These are phyloP conservation scores for Drosophila sproati DNA, from an alignment of 1,140 invertebrate species.

Conservation along the genomic window DNA sequence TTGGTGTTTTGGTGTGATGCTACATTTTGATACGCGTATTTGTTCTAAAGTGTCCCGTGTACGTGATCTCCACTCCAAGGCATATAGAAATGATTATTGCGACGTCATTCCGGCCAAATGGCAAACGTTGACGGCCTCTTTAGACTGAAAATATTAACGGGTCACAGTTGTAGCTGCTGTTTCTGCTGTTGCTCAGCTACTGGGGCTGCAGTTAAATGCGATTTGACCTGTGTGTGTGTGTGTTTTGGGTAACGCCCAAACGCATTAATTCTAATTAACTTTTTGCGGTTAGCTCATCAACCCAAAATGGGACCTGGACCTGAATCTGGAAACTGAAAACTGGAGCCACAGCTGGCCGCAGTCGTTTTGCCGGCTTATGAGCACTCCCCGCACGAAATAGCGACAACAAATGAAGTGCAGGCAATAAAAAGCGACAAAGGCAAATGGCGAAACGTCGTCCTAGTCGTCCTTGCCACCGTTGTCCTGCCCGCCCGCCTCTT, in stretches of 20 bases:
- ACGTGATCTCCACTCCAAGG: conserved; percentile 64
- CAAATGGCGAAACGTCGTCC: conserved; percentile 67
- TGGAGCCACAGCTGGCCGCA: conserved; percentile 2
- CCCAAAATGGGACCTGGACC: conserved; percentile 41
- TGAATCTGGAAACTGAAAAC: not conserved
- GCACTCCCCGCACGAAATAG: conserved; percentile 58
- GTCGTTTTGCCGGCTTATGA: conserved; percentile 59
- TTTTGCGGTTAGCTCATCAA: conserved; percentile 71
- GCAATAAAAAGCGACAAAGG: conserved; percentile 81
- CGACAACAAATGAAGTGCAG: conserved; percentile 80
- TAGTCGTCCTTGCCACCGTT: conserved; percentile 28
- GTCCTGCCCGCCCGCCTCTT: conserved; percentile 26
- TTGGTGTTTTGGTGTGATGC: conserved; percentile 57
- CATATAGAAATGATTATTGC: conserved; percentile 75
- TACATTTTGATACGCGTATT: conserved; percentile 73
- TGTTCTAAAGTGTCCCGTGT: conserved; percentile 65
- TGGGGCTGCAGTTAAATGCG: conserved; percentile 69
- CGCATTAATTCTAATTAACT: conserved; percentile 83
- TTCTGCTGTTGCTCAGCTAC: too few species aligned
- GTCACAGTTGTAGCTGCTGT: conserved; percentile 16
- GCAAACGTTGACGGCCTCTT: conserved; percentile 17
- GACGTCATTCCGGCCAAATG: conserved; percentile 66
- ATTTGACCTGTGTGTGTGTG: conserved; percentile 53
- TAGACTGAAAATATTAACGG: conserved; percentile 62
- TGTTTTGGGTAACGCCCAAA: conserved; percentile 33